Evolutionary conservation across 37 sponge, comb jelly and placozoan genomes (phyloP).

Genomic region (Aplysina aerophoba): DNA sequence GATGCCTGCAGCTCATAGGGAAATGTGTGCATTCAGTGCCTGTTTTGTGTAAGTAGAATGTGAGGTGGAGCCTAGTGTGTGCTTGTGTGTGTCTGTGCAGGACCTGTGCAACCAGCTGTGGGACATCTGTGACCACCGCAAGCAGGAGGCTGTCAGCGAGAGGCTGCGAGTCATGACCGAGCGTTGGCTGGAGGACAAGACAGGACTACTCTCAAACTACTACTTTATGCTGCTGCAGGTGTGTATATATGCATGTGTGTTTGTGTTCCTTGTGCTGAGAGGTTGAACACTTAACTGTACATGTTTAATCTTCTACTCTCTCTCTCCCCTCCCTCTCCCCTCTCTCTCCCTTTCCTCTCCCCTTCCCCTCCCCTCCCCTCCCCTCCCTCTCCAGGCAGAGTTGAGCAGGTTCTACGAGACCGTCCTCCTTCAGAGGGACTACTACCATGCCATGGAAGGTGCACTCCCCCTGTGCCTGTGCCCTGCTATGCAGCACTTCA

Average conservation of each 20-base stretch:
- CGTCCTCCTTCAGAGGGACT: constrained; percentile 82
- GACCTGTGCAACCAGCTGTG: constrained; percentile 90
- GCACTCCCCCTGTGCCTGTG: too few relatives aligned
- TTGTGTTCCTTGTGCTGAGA: constrained; percentile 8
- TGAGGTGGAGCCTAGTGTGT: not conserved
- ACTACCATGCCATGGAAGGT: constrained; percentile 80
- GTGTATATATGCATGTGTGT: not conserved
- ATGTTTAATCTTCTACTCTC: not conserved
- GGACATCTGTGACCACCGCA: constrained; percentile 91
- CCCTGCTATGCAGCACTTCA: not conserved
- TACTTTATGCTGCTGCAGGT: constrained; percentile 91
- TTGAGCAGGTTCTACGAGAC: constrained; percentile 85
- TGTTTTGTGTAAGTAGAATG: not conserved
- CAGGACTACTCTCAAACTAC: constrained; percentile 80
- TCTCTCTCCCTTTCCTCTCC: too few relatives aligned
- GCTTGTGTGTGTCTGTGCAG: constrained; percentile 41
- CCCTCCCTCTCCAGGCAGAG: too few relatives aligned
- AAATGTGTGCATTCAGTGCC: too few relatives aligned
- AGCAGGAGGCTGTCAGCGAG: constrained; percentile 78
- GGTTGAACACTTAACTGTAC: too few relatives aligned
- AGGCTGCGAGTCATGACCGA: constrained; percentile 65
- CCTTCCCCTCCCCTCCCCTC: not conserved
- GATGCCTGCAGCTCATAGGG: too few relatives aligned
- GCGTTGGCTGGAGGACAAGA: constrained; percentile 90
- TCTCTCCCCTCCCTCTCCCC: not conserved